phyloP scores from a whole-genome alignment of 2,797 vertebrate genomes.

The Taenioides sp. region DNA sequence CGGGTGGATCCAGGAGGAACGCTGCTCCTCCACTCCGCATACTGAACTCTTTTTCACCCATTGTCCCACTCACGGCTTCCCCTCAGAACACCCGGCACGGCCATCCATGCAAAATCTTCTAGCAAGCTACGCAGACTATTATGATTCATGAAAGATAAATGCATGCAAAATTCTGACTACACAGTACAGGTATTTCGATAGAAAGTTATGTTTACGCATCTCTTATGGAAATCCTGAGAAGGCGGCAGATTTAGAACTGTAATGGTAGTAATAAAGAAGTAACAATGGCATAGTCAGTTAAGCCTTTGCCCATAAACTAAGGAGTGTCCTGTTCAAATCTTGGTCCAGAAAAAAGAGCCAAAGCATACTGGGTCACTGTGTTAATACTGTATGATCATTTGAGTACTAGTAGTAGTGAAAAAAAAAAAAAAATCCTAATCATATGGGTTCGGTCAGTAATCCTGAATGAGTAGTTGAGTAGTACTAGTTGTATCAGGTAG shows the following conservation, averaged over 20 bases:
- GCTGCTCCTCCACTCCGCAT: constrained; percentile 51
- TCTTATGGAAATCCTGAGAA: background rate
- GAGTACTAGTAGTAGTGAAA: no score
- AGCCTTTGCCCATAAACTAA: no score
- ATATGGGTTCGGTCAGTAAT: background rate
- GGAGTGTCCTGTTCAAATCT: no score
- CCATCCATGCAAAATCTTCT: constrained; percentile 30
- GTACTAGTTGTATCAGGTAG: no score
- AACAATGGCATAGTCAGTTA: no score
- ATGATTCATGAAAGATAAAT: constrained; percentile 32
- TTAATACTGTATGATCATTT: no score
- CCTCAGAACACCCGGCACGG: constrained; percentile 42
- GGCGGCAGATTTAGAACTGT: background rate
- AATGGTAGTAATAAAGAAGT: no score
- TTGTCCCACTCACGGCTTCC: constrained; percentile 58
- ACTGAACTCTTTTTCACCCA: constrained; percentile 66
- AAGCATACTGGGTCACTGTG: no score
- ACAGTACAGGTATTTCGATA: background rate
- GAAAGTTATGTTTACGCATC: background rate
- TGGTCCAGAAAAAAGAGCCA: no score
- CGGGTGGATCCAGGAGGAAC: constrained; percentile 63
- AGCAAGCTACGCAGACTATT: constrained; percentile 41
- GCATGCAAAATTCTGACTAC: background rate
- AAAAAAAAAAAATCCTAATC: background rate
- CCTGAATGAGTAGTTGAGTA: no score